Conservation (phyloP, 2,113 vertebrate species). For the Emydura subglobosa region DNA sequence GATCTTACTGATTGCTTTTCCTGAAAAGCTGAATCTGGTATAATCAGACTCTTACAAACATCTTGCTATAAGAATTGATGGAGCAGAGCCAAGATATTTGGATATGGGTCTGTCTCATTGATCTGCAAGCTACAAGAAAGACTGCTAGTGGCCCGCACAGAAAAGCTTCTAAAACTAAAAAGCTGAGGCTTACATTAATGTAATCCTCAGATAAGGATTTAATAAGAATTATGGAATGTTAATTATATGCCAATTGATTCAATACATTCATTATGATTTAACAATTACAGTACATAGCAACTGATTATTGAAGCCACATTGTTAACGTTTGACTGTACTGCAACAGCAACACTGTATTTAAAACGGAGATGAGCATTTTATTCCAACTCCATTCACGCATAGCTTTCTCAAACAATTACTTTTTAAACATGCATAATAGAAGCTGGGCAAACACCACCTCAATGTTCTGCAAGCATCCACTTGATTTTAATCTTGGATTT, state of each 20-base stretch:
- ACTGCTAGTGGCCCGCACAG: neutral
- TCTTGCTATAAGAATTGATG: neutral
- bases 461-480: neutral
- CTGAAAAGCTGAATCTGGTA: neutral
- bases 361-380: neutral
- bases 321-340: neutral
- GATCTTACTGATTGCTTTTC: neutral
- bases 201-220: constrained; percentile 9
- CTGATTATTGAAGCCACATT: neutral
- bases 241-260: constrained; percentile 10
- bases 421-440: neutral
- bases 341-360: neutral
- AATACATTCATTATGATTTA: neutral
- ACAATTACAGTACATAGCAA: neutral
- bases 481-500: neutral
- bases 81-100: neutral
- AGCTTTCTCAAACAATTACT: neutral
- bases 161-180: neutral
- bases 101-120: neutral
- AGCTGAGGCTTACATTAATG: neutral
- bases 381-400: neutral
- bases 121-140: neutral
- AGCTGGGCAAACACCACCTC: neutral
- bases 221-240: neutral
- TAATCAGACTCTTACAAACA: constrained; percentile 20